Percentiles rank a stretch among this genome's conserved stretches.
These are phyloP conservation scores for Hydrophis major DNA, from an alignment of 2,797 vertebrate species.

Conservation along the genomic window DNA sequence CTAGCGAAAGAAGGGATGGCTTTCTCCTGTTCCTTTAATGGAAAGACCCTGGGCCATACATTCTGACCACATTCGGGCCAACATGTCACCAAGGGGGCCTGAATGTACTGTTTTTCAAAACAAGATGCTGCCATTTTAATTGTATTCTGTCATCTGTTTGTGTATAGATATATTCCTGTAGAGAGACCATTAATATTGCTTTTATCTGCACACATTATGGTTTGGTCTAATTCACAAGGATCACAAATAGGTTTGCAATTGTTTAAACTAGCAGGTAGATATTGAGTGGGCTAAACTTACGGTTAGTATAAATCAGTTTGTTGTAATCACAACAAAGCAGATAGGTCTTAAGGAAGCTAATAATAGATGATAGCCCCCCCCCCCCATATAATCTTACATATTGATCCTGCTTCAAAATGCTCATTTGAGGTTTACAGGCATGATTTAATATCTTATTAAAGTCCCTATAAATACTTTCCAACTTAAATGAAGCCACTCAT, in stretches of 20 bases:
- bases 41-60: neutral
- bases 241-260: neutral
- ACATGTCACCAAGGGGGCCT: neutral
- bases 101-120: neutral
- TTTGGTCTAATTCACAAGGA: neutral
- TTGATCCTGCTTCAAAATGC: constrained; percentile 36
- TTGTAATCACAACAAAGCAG: constrained; percentile 14
- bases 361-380: constrained; percentile 28
- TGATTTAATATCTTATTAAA: constrained; percentile 52
- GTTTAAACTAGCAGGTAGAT: neutral
- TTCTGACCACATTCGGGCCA: neutral
- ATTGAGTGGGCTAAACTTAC: neutral
- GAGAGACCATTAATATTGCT: neutral
- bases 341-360: constrained; percentile 45
- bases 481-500: neutral
- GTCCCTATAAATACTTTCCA: constrained; percentile 47
- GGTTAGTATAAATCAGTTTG: neutral
- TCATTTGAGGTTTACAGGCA: constrained; percentile 37
- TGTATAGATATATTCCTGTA: neutral
- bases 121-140: neutral
- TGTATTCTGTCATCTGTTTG: neutral
- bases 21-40: neutral
- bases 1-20: neutral
- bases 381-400: constrained; percentile 11
- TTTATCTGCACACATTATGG: neutral